Base-by-base conservation (phyloP, 1,140 invertebrate species). In the Pygmarrhopalites habei region DNA sequence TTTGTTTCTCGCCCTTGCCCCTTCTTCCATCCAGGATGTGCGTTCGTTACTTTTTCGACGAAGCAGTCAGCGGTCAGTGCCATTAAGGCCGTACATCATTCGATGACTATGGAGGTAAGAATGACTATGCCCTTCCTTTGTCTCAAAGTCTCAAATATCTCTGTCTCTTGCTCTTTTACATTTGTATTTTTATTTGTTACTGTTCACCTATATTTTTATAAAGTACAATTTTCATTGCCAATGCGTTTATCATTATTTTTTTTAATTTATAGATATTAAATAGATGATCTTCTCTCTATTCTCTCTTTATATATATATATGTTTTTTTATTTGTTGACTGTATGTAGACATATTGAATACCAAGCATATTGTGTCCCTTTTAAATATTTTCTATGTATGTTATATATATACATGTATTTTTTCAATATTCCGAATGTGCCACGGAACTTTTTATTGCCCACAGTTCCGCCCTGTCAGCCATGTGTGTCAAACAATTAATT, bases 51-150 rank as follows among this genome's bases (percentile, higher is more conserved):
- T 68, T 98, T 91, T 80, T 86, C 90, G 64, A 92, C 88, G 71
- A 92, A 96, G 80, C 91, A 95, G 79, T 91, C 89, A 74, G 95
- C 95, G 69, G 87, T 94, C 70, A 90, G 88, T 78, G 94, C 94
- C 72, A 98, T 98, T 75, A 97, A 96, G 84, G 83, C 86, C 71
- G 85, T 98, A 77, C 94, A 98, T 81, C 95, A 98, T 78, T 96
- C 93, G 72, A 90, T 93, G 79, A 98, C 93, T 67, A 97, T 98
- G 93, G 95, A 98, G 80, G 86, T 87, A 79, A 80, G 77, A 47
- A 32, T 56, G 53, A 56, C 29, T 4, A 47, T 10, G 14, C 29
- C 35, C 35, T 56, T 56, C 23, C 30, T 39, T 56, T 35, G 29
- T 52, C 44, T 52, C 49, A 28, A 3, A 28, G 23, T 52, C 49